phyloP scores from a whole-genome alignment of 2,113 vertebrate genomes.

The Eudyptes chrysolophus region DNA sequence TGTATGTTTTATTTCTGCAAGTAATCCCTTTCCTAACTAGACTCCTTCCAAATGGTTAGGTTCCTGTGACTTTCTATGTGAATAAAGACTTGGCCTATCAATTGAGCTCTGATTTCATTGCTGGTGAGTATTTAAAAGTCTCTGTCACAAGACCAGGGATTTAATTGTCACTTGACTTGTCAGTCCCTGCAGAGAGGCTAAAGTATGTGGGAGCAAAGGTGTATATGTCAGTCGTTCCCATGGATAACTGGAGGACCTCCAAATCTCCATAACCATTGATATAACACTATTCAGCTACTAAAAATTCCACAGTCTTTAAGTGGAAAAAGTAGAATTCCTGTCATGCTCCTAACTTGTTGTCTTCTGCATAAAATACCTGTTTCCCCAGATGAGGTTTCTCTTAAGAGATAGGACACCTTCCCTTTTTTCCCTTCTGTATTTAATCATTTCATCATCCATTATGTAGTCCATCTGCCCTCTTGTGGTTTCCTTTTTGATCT shows the following conservation, averaged over 20 bases:
- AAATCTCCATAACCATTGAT: background rate
- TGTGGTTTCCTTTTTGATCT: constrained; percentile 68
- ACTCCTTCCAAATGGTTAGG: background rate
- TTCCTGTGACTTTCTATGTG: background rate
- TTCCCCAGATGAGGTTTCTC: constrained; percentile 6
- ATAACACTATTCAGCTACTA: background rate
- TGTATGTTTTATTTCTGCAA: background rate
- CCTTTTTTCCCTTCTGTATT: background rate
- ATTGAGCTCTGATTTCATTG: background rate
- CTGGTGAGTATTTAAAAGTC: background rate
- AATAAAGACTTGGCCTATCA: background rate
- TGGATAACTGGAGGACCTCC: background rate
- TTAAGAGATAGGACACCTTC: constrained; percentile 20
- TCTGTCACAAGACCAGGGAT: background rate
- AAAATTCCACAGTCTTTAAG: background rate
- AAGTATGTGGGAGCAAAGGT: background rate
- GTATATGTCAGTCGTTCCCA: background rate
- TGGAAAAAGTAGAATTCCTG: background rate
- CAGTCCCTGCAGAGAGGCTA: background rate
- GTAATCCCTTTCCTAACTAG: background rate
- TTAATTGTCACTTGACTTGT: background rate
- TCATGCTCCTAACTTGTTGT: background rate
- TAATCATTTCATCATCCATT: constrained; percentile 56
- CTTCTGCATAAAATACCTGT: constrained; percentile 12
- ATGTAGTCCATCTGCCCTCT: constrained; percentile 66